A percentile compares a stretch with the other conserved stretches of the same genome.
Conservation (phyloP, 2,797 vertebrate genomes). For the Sciaenops ocellatus region DNA sequence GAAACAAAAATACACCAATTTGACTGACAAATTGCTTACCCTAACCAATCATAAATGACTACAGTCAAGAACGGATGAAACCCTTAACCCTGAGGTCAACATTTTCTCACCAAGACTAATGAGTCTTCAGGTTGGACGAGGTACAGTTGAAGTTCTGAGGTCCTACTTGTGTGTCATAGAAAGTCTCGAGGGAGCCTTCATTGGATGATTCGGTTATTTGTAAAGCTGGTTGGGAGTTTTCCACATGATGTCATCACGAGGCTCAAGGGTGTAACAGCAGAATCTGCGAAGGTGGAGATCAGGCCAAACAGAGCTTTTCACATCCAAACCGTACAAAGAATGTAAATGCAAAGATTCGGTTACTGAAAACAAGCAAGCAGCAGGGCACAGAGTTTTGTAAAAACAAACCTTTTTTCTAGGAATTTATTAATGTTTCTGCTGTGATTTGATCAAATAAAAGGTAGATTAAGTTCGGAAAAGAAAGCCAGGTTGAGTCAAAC, state of each 20-base stretch:
- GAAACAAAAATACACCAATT: neutral
- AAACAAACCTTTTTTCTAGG: slow-evolving; percentile 54
- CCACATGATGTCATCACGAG: slow-evolving; percentile 55
- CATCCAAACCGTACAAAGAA: slow-evolving; percentile 57
- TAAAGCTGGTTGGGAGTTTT: slow-evolving; percentile 34
- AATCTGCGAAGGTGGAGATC: slow-evolving; percentile 40
- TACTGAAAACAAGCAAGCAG: slow-evolving; percentile 66
- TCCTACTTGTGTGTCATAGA: neutral
- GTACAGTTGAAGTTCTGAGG: neutral
- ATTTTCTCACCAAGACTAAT: slow-evolving; percentile 30
- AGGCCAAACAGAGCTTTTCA: slow-evolving; percentile 31
- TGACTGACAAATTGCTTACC: neutral
- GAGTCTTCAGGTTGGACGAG: neutral
- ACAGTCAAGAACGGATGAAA: neutral
- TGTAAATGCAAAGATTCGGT: slow-evolving; percentile 65
- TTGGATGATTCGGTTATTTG: slow-evolving; percentile 22
- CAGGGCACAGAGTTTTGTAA: slow-evolving; percentile 43
- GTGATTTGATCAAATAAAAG: slow-evolving; percentile 59
- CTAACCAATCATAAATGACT: neutral
- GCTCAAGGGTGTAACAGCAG: slow-evolving; percentile 40
- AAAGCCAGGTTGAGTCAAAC: slow-evolving; percentile 34
- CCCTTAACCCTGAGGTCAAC: slow-evolving; percentile 2
- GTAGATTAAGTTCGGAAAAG: slow-evolving; percentile 30
- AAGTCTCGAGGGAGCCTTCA: neutral
- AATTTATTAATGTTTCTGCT: slow-evolving; percentile 60